These are phyloP conservation scores for Sanderia malayensis DNA, from an alignment of 30 jellyfish, hydroid and myxozoan genomes.

Conservation along the genomic window DNA sequence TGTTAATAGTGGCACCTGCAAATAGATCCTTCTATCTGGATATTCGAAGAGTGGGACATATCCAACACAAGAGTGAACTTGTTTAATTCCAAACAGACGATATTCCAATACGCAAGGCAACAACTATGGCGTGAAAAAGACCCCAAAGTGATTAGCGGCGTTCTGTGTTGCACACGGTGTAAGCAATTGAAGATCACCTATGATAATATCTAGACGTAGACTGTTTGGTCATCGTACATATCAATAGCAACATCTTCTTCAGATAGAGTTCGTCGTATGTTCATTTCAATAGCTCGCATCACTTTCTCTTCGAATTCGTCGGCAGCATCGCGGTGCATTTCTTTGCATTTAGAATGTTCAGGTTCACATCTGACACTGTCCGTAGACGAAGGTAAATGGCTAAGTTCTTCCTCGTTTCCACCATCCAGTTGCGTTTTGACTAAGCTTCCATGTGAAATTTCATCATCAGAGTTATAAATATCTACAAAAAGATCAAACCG, in stretches of 20 bases:
- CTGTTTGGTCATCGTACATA: constrained; percentile 56
- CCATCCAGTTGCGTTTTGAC: constrained; percentile 14
- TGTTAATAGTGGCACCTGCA: too few species aligned
- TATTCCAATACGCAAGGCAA: not conserved
- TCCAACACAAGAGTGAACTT: not conserved
- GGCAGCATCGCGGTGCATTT: constrained; percentile 32
- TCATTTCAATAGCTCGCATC: constrained; percentile 61
- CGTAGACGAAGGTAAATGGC: not conserved
- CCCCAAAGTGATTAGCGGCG: not conserved
- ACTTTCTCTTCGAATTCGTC: constrained; percentile 65
- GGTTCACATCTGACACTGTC: not conserved
- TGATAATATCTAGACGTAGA: constrained; percentile 38
- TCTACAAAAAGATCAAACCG: too few species aligned
- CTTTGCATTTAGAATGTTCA: not conserved
- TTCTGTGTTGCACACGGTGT: not conserved
- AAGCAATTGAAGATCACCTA: not conserved
- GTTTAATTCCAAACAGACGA: not conserved
- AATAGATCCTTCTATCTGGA: not conserved
- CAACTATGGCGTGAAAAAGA: not conserved
- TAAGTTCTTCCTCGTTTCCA: constrained; percentile 18
- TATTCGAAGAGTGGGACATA: not conserved
- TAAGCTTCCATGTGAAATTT: not conserved
- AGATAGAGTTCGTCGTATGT: constrained; percentile 50
- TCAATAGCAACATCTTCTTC: constrained; percentile 49
- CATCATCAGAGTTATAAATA: not conserved